Base-by-base conservation (phyloP, 2,888 invertebrate species). In the Lasioglossum calceatum region DNA sequence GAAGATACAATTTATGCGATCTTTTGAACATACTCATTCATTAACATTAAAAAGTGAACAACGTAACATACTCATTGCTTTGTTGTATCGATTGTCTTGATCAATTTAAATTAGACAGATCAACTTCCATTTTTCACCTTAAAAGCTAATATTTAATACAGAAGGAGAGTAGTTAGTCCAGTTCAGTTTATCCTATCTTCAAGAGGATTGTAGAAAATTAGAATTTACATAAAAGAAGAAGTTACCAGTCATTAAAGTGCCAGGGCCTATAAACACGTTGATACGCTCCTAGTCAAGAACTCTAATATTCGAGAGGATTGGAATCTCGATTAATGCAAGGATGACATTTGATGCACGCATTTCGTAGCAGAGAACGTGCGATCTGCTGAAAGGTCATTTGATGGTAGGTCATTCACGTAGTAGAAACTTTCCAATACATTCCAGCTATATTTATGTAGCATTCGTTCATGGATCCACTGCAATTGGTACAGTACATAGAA, bases 311-410 rank as follows among this genome's bases (percentile, higher is more conserved):
- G 7, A 39, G 50, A 42, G 27, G 23, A 82, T 73, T 27, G 73
- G 70, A 77, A 74, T 58, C 19, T 32, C 61, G 44, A 64, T 75
- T 79, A 75, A 72, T 58, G 39, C 44, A 10, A 19, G 32, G 72
- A 78, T 84, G 86, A 71, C 86, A 88, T 88, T 88, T 88, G 70
- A 82, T 70, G 61, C n/a, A 75, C 44, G 70, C 75, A 84, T 84
- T 44, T 82, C 73, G 84, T 79, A 86, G 82, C 73, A 67, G 84
- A 82, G 86, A 88, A 88, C 42, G 82, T 88, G 61, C 77, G 72
- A 81, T 72, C 64, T 70, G 47, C 39, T n/a, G n/a, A 87, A 89
- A 88, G 88, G 88, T 89, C 84, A 81, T 39, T 39, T 12, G 36
- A 86, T 67, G 76, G 14, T 47, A 76, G 44, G 72, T 42, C 79